Base-by-base conservation (phyloP, 2,888 invertebrate species). In the Lochmaea crataegi region DNA sequence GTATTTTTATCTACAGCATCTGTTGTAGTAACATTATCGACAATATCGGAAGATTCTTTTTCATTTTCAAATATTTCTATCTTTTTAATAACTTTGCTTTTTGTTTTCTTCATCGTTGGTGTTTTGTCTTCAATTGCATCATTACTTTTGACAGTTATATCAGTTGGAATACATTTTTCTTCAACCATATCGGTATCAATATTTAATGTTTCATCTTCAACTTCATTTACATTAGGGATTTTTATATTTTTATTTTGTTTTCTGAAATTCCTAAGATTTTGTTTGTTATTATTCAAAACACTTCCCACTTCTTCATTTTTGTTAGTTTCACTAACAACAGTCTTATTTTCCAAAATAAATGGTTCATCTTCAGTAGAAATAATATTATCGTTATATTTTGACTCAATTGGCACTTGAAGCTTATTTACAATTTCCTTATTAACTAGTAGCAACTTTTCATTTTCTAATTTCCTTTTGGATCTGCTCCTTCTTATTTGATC, bases 321-420 rank as follows among this genome's bases (percentile, higher is more conserved):
- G n/a, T 56, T 65, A 38, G 65, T 26, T 68, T 77, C 78, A 14
- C 80, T 79, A 38, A 77, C 76, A 38, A 82, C 72, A 38, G 57
- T 26, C 76, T 83, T 83, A 68, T 79, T 82, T 75, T 83, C 82
- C 73, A 83, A 70, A 53, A 82, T 65, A 57, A 74, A 75, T 14
- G 81, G 80, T 73, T 83, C 83, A 56, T 80, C 79, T 74, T 82
- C 81, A 16, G 75, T 74, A 7, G 57, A 22, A 32, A 79, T 41
- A 22, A 53, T 66, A 65, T 16, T 56, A 60, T 74, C 65, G 53
- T 16, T n/a, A 48, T 51, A 14, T n/a, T 65, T 61, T 58, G 70
- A 16, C 26, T 41, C 58, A 63, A 68, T 64, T 9, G 73, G 66
- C 58, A 73, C 45, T 65, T 65, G 71, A 41, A 71, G 60, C 67